Evolutionary conservation across 2,113 vertebrate genomes (phyloP), one percentile per base, ranked within the genome.

Genomic region (Mola mola): DNA sequence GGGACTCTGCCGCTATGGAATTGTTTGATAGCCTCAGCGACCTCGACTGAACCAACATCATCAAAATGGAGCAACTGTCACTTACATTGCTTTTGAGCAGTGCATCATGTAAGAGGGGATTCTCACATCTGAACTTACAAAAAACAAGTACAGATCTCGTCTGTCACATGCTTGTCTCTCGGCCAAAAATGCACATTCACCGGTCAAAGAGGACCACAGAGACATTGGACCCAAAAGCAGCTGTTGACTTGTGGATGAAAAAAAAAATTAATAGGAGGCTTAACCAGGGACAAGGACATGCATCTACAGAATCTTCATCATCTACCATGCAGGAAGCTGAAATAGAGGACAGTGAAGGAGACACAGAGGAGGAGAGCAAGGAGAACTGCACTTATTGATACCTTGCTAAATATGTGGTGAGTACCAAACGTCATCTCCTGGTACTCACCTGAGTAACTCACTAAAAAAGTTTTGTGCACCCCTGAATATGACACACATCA

Each of bases 181-280:
- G 52, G 13, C 43, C 16, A 24, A 76, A n/a, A 28, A 72, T 66
- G 44, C 53, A 61, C 53, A 80, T 71, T 43, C 43, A 75, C 42
- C 15, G 46, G 29, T 68, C 49, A n/a, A 68, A 72, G 28, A 29
- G 9, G 28, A 29, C 28, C 28, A 29, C 28, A 29, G 28, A 29
- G 28, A 29, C 28, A n/a, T n/a, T n/a, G n/a, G n/a, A n/a, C n/a
- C n/a, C n/a, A n/a, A n/a, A n/a, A n/a, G n/a, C n/a, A 29, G 28
- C 28, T 29, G 28, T 29, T 29, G 9, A 29, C 28, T 9, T 29
- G 28, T 29, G 28, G 28, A 29, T 29, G 28, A n/a, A n/a, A n/a
- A 63, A 34, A 33, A 24, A 20, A 38, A 3, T 13, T 53, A 37
- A 53, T 53, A 8, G 4, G 33, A 37, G 33, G 21, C 29, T 52